phyloP scores from a whole-genome alignment of 2,113 vertebrate species.

The Octodon degus region DNA sequence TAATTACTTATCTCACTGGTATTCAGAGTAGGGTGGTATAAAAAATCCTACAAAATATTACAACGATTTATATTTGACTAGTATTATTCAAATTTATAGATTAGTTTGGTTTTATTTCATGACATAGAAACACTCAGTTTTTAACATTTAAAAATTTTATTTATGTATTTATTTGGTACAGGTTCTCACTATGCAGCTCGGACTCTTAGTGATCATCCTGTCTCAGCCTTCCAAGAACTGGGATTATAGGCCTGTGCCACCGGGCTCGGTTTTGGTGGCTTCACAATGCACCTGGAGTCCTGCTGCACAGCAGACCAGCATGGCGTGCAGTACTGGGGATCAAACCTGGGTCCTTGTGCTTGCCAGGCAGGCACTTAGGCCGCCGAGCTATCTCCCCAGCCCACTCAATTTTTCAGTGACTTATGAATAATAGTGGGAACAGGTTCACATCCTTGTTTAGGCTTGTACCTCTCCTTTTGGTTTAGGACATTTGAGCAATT shows the following conservation, averaged over 20 bases:
- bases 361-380: too few species aligned
- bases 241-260: too few species aligned
- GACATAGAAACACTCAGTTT: background rate
- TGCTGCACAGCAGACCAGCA: too few species aligned
- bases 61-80: background rate
- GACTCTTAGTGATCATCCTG: too few species aligned
- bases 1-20: background rate
- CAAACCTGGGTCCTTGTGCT: too few species aligned
- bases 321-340: too few species aligned
- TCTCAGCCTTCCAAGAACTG: too few species aligned
- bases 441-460: background rate
- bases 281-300: too few species aligned
- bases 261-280: too few species aligned
- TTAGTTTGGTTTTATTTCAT: background rate
- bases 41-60: constrained; percentile 32
- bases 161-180: too few species aligned
- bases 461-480: background rate
- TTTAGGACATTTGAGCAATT: constrained; percentile 20
- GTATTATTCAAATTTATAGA: constrained; percentile 7
- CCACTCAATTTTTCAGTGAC: background rate
- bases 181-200: too few species aligned
- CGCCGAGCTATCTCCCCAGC: too few species aligned
- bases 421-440: background rate
- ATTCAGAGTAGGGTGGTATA: background rate
- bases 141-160: background rate